A percentile compares a stretch with the other conserved stretches of the same genome.
Evolutionary conservation across 2,797 vertebrate genomes (phyloP).

Genomic region (Coregonus ussuriensis): DNA sequence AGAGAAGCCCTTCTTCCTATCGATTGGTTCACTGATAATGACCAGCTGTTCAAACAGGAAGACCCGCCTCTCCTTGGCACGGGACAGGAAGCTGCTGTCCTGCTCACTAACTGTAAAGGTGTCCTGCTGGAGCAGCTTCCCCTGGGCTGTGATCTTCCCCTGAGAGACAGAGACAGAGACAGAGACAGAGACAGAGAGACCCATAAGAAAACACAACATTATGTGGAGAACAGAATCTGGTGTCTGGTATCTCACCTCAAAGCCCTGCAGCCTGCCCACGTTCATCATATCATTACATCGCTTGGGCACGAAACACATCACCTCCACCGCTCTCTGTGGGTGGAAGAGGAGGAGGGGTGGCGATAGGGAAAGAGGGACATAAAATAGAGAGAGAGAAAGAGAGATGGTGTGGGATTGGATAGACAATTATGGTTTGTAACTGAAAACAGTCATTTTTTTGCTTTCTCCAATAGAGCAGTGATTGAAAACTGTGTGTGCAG

Average conservation of each 20-base stretch:
- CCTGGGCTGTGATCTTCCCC: constrained; percentile 91
- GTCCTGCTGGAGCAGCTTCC: constrained; percentile 89
- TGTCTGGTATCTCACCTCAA: constrained; percentile 76
- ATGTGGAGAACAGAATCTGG: not conserved
- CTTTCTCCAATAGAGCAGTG: not conserved
- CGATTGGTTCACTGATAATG: constrained; percentile 90
- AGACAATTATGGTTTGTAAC: not conserved
- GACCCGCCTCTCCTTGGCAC: constrained; percentile 82
- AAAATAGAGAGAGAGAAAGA: not conserved
- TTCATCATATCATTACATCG: constrained; percentile 95
- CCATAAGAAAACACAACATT: not conserved
- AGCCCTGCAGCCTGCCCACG: constrained; percentile 87
- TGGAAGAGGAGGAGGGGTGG: not conserved
- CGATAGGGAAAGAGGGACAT: constrained; percentile 4
- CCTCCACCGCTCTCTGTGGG: constrained; percentile 84
- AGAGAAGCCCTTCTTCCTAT: constrained; percentile 84
- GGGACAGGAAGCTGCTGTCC: constrained; percentile 77
- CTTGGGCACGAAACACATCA: constrained; percentile 91
- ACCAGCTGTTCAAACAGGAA: constrained; percentile 93
- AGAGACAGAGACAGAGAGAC: not conserved
- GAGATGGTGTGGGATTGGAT: not conserved
- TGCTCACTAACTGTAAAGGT: constrained; percentile 85
- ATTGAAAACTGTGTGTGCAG: not conserved
- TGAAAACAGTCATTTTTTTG: not conserved
- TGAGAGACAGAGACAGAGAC: constrained; percentile 43